Evolutionary conservation across 2,888 invertebrate genomes (phyloP), one percentile per base, ranked within the genome.

Genomic region (Xiphydria camelus): DNA sequence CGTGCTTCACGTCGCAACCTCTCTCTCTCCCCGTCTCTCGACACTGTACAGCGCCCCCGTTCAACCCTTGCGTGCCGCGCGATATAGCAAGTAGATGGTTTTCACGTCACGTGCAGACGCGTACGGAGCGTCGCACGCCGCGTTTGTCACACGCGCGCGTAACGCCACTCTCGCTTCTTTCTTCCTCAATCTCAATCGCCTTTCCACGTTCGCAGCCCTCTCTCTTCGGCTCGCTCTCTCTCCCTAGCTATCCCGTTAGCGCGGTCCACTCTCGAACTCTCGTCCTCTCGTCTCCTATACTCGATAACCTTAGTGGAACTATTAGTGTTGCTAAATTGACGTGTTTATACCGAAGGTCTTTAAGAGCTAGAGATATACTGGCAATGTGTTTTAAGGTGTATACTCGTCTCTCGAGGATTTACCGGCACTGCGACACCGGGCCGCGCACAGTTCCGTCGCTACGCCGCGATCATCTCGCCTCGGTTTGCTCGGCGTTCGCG

Each of bases 311-410:
- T 65, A 61, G 59, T 57, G 59, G 61, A 65, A 67, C 67, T 70
- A 73, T 63, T 50, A 57, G 60, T 66, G 60, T 67, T 62, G 68
- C 72, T 74, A 74, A 75, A 75, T 75, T 75, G 74, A 75, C 74
- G 68, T 75, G 65, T 73, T 73, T 67, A 68, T 71, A 67, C 62
- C 67, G 68, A 68, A 68, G 60, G 55, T 66, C 53, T 45, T 57
- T 54, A 58, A 54, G 57, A 57, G 53, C 65, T 68, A 65, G 59
- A 63, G 53, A 59, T 68, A 70, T 60, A 62, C 65, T 68, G 68
- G 67, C 68, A 69, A 68, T 54, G 54, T 54, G n/a, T 40, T 36
- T 36, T 32, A 22, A 32, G 18, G 31, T 41, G 42, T 32, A 39
- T 12, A 23, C 45, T 21, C 35, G 34, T 37, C 38, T 41, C 34